Evolutionary conservation across 2,888 invertebrate species (phyloP).

Genomic region (Pecten maximus): DNA sequence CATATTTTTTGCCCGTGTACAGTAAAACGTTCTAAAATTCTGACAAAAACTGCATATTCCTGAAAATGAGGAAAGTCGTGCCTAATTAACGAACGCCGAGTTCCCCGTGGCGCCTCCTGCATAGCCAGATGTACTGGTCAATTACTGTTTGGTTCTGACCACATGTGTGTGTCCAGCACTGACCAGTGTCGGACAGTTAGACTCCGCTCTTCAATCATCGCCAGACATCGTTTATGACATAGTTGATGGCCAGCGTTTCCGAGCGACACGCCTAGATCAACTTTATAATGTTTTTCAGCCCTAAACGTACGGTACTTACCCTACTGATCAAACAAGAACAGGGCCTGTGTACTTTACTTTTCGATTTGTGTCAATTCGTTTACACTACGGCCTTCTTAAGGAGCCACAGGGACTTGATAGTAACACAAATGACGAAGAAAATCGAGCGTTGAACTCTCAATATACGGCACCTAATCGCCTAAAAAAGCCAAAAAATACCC

Average conservation of each 20-base stretch:
- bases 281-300: neutral
- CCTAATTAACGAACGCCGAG: too few relatives aligned
- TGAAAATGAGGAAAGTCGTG: neutral
- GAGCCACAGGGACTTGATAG: too few relatives aligned
- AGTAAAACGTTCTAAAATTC: neutral
- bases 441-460: too few relatives aligned
- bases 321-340: too few relatives aligned
- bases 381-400: too few relatives aligned
- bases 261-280: neutral
- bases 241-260: neutral
- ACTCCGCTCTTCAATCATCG: neutral
- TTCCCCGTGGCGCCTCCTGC: neutral
- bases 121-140: neutral
- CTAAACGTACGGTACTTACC: too few relatives aligned
- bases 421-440: too few relatives aligned
- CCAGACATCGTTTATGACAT: neutral
- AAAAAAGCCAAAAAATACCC: too few relatives aligned
- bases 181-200: neutral
- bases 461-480: too few relatives aligned
- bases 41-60: neutral
- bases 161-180: neutral
- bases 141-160: neutral
- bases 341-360: too few relatives aligned
- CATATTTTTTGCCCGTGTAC: neutral
- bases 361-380: too few relatives aligned